These are phyloP conservation scores for Limnephilus lunatus DNA, from an alignment of 2,888 invertebrate genomes.

Conservation along the genomic window DNA sequence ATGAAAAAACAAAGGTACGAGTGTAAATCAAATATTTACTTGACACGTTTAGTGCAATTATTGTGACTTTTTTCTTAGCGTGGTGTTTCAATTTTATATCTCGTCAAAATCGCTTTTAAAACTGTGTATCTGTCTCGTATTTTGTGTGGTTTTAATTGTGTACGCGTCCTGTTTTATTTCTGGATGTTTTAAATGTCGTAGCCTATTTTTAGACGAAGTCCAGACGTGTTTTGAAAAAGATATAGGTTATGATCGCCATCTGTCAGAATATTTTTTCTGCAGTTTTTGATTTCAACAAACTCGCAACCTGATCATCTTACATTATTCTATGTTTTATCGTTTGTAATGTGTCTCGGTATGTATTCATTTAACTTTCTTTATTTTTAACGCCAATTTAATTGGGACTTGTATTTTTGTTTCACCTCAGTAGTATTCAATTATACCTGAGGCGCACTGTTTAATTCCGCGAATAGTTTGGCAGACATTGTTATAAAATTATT, in stretches of 20 bases:
- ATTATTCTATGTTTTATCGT: background rate
- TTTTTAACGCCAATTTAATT: background rate
- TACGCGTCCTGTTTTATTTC: background rate
- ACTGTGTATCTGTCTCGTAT: background rate
- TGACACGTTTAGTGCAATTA: background rate
- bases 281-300: background rate
- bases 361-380: background rate
- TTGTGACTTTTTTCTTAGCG: background rate
- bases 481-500: too few relatives aligned
- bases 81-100: background rate
- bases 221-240: conserved; percentile 30
- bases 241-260: conserved; percentile 37
- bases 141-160: background rate
- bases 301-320: background rate
- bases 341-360: background rate
- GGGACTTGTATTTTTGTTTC: too few relatives aligned
- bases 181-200: background rate
- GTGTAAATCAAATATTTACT: background rate
- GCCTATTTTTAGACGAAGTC: background rate
- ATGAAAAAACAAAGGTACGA: background rate
- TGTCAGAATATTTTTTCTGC: conserved; percentile 22
- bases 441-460: too few relatives aligned
- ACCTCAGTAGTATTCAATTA: background rate
- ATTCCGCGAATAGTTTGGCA: too few relatives aligned
- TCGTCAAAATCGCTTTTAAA: background rate